A percentile compares a stretch with the other conserved stretches of the same genome.
These are phyloP conservation scores for Drosophila subsilvestris DNA, from an alignment of 2,888 invertebrate species.

Conservation along the genomic window DNA sequence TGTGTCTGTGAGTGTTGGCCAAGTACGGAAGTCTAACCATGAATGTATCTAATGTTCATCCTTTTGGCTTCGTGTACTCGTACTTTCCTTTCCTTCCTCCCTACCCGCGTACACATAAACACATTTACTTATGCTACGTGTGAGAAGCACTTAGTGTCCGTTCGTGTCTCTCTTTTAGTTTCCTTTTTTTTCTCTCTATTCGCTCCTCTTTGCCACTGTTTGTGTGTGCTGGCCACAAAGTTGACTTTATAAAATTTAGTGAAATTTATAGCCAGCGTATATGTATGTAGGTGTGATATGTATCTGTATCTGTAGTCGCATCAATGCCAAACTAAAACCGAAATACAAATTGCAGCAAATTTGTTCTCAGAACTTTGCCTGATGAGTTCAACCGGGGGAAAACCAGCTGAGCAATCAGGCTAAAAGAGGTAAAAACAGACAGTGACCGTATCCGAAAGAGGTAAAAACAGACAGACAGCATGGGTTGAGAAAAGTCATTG, in stretches of 20 bases:
- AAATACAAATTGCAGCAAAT: constrained; percentile 74
- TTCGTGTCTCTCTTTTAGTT: constrained; percentile 16
- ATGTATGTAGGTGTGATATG: constrained; percentile 72
- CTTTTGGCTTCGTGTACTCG: constrained; percentile 67
- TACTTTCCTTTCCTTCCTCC: constrained; percentile 4
- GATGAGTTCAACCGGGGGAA: constrained; percentile 42
- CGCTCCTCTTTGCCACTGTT: not conserved
- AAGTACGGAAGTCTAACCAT: constrained; percentile 68
- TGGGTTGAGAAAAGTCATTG: constrained; percentile 44
- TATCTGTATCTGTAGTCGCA: constrained; percentile 39
- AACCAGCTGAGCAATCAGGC: constrained; percentile 36
- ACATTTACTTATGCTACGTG: constrained; percentile 74
- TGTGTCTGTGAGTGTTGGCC: constrained; percentile 29
- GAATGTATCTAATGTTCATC: constrained; percentile 78
- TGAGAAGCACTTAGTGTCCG: constrained; percentile 69
- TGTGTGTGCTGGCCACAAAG: constrained; percentile 37
- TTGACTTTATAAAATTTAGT: constrained; percentile 77
- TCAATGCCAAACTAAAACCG: constrained; percentile 69
- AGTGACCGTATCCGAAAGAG: constrained; percentile 26
- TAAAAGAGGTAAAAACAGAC: constrained; percentile 8
- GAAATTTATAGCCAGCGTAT: constrained; percentile 69
- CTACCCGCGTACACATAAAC: constrained; percentile 45
- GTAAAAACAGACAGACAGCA: constrained; percentile 3
- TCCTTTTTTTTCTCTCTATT: not conserved
- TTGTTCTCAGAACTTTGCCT: constrained; percentile 53